phyloP scores from a whole-genome alignment of 1,140 invertebrate genomes.

The Caenorhabditis remanei region DNA sequence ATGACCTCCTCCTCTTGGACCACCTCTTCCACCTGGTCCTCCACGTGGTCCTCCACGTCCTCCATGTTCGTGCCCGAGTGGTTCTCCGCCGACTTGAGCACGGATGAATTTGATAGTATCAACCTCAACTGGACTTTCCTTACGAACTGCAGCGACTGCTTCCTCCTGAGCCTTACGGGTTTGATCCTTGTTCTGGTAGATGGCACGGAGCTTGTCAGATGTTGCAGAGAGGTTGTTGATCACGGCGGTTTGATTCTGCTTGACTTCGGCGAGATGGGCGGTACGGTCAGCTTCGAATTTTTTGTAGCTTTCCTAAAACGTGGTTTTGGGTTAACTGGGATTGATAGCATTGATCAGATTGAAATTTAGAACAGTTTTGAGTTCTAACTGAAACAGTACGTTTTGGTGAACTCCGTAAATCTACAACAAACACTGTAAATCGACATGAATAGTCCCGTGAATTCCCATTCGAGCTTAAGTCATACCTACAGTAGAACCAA shows the following conservation, averaged over 20 bases:
- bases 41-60: not conserved
- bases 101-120: not conserved
- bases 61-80: not conserved
- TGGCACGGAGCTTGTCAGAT: not conserved
- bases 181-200: not conserved
- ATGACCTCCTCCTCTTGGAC: not conserved
- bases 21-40: not conserved
- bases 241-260: not conserved
- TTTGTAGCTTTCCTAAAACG: not conserved
- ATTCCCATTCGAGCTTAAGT: too few species aligned
- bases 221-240: not conserved
- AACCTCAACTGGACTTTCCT: not conserved
- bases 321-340: too few species aligned
- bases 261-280: not conserved
- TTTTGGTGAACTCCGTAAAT: too few species aligned
- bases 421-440: too few species aligned
- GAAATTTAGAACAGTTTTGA: too few species aligned
- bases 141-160: not conserved
- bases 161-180: not conserved
- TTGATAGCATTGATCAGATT: too few species aligned
- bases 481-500: too few species aligned
- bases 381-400: too few species aligned
- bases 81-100: not conserved
- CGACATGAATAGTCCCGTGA: too few species aligned
- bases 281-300: not conserved